Evolutionary conservation across 2,113 vertebrate species (phyloP), one percentile per base, ranked within the genome.

Genomic region (Daphoenositta chrysoptera): DNA sequence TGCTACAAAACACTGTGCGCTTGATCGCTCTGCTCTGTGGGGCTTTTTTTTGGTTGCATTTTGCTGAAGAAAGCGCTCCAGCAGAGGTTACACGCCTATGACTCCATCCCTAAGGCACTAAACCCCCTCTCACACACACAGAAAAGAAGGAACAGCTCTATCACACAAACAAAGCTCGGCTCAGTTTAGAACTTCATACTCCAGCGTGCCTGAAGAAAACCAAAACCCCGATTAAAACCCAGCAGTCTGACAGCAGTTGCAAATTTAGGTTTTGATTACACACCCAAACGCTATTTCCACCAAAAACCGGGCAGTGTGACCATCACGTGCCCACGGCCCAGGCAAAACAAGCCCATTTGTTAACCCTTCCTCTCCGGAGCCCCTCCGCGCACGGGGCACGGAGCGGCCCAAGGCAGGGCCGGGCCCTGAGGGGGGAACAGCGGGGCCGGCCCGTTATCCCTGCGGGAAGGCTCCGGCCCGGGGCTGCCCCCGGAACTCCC

Each of bases 391-490:
- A 8, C 2, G 3, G 7, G 23, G 20, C 23, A 17, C 0, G 10
- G 4, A 28, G 0, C 10, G 1, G 17, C 56, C 8, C 0, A 22
- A 30, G 0, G 7, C 70, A 8, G 3, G 39, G 33, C 7, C 9
- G 61, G 54, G 16, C 14, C 19, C 11, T 35, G 2, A 35, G 1
- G 17, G 27, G 16, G 39, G 1, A 14, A 18, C 4, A 31, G 37
- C 21, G 31, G 48, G n/a, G 50, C 35, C 0, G 42, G 3, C 22
- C 33, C 33, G 6, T 0, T 2, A 22, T 11, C 42, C 23, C 82
- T 4, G 28, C 5, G 35, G 40, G 69, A 19, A 50, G 4, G 0
- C n/a, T 3, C 40, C 63, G 7, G n/a, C 42, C 2, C 50, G 27
- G 42, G 28, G 77, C 63, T 58, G 23, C 64, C 44, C 64, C 1